phyloP scores from a whole-genome alignment of 2,113 vertebrate genomes.

The Ceratotherium simum region DNA sequence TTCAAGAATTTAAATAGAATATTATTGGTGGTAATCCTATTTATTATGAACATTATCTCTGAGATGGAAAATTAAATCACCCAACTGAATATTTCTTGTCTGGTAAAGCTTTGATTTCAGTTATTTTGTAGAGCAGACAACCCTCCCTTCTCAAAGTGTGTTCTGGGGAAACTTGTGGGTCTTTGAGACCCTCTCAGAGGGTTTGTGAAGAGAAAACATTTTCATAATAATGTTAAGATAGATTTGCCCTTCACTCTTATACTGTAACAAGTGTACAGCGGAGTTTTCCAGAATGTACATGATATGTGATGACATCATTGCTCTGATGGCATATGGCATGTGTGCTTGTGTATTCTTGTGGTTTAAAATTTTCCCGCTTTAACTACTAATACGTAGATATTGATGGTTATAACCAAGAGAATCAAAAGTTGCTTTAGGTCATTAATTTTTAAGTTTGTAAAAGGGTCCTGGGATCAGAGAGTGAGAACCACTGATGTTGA shows the following conservation, averaged over 20 bases:
- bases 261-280: not conserved
- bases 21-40: not conserved
- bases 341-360: not conserved
- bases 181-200: not conserved
- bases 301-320: not conserved
- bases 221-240: not conserved
- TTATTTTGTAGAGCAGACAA: not conserved
- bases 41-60: not conserved
- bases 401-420: not conserved
- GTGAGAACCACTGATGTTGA: not conserved
- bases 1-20: slow-evolving; percentile 29
- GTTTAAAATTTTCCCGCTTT: not conserved
- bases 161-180: not conserved
- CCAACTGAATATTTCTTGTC: not conserved
- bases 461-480: not conserved
- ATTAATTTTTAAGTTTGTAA: not conserved
- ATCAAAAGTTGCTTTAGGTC: not conserved
- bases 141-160: not conserved
- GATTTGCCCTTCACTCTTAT: not conserved
- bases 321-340: not conserved
- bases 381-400: not conserved
- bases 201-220: not conserved
- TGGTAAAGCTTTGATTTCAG: not conserved
- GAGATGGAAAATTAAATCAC: slow-evolving; percentile 24
- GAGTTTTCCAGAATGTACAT: not conserved